A percentile compares a stretch with the other conserved stretches of the same genome.
Evolutionary conservation across 2,888 invertebrate genomes (phyloP).

Genomic region (Nematopogon swammerdamellus): DNA sequence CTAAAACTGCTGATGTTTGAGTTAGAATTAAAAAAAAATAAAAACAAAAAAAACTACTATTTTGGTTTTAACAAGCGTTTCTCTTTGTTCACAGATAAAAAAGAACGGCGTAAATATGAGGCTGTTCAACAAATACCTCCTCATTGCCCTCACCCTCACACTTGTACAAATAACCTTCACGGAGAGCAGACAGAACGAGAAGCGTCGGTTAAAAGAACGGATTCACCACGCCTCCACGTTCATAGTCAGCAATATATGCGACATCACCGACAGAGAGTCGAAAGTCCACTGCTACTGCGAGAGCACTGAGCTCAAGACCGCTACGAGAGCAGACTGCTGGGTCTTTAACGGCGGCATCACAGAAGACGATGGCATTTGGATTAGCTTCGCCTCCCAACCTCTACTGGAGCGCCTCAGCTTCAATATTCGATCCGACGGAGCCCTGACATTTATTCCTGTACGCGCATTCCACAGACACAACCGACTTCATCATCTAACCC

Average conservation of each 20-base stretch:
- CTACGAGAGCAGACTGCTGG: conserved; percentile 73
- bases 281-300: conserved; percentile 51
- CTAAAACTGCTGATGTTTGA: no score
- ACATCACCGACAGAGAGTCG: conserved; percentile 40
- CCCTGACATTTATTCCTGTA: conserved; percentile 68
- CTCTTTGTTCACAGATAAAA: not conserved
- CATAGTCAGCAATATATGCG: conserved; percentile 42
- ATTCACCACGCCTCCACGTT: conserved; percentile 35
- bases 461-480: conserved; percentile 65
- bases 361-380: conserved; percentile 70
- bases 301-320: conserved; percentile 43
- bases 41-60: no score
- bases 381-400: conserved; percentile 67
- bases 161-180: conserved; percentile 36
- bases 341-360: conserved; percentile 61
- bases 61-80: no score
- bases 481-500: conserved; percentile 64
- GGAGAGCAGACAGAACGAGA: conserved; percentile 36
- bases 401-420: conserved; percentile 67
- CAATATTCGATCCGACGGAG: conserved; percentile 66
- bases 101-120: conserved; percentile 21
- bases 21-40: no score
- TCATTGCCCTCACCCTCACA: conserved; percentile 40
- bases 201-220: conserved; percentile 25
- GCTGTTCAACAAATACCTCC: conserved; percentile 33